Evolutionary conservation across 2,888 invertebrate species (phyloP).

Genomic region (Pachydiplax longipennis): DNA sequence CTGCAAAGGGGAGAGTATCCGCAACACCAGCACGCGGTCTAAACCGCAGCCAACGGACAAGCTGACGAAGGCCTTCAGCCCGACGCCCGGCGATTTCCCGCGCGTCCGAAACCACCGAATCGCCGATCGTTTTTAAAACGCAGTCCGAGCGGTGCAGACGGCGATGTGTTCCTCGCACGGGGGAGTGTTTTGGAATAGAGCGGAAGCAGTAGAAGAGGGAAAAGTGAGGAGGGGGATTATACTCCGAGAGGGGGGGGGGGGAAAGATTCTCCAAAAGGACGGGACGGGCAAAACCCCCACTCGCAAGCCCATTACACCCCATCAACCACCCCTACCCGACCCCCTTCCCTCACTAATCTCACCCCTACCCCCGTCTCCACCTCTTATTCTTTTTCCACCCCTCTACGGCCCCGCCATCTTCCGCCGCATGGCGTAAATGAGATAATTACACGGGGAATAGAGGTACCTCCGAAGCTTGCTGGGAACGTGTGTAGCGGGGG

Average conservation of each 20-base stretch:
- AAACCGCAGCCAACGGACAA: neutral
- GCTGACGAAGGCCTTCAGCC: neutral
- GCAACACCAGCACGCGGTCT: neutral
- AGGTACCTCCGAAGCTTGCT: neutral
- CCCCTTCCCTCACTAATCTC: neutral
- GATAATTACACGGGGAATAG: slow-evolving; percentile 14
- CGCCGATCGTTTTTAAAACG: too few relatives aligned
- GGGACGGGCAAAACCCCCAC: neutral
- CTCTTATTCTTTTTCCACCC: neutral
- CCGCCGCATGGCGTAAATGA: slow-evolving; percentile 32
- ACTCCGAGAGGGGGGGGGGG: neutral
- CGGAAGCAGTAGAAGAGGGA: slow-evolving; percentile 2
- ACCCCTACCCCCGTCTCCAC: neutral
- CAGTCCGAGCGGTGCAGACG: neutral
- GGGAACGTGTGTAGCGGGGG: neutral
- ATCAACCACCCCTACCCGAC: neutral
- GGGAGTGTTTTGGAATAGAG: slow-evolving; percentile 20
- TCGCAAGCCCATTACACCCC: slow-evolving; percentile 30
- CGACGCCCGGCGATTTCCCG: too few relatives aligned
- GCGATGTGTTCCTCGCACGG: slow-evolving; percentile 1
- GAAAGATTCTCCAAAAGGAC: neutral
- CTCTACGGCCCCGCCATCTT: neutral
- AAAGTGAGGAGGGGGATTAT: neutral
- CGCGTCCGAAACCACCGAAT: too few relatives aligned
- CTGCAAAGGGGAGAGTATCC: neutral